Evolutionary conservation across 2,113 vertebrate species (phyloP), one percentile per base, ranked within the genome.

Genomic region (Patagioenas fasciata): DNA sequence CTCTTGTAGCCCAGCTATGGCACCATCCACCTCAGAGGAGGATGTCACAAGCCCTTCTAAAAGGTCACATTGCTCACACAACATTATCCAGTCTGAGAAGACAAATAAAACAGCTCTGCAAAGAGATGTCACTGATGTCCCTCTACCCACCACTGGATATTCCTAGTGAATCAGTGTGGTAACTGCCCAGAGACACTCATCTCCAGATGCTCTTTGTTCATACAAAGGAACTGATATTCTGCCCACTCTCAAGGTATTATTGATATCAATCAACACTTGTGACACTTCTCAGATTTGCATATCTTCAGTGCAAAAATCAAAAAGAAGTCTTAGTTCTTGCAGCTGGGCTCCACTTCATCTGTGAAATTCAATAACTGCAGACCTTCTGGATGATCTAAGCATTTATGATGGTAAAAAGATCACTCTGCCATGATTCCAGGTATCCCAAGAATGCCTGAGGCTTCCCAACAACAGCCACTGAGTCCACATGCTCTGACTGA

Each of bases 401-500:
- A 78, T n/a, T 86, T 77, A 50, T 2, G 6, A 34, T 21, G 24
- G 36, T 32, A 23, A 80, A 80, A 53, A 65, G 21, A 61, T 20
- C 3, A 1, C 4, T 92, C 73, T 58, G n/a, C 51, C 11, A 6
- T 21, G 17, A 70, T 53, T 91, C 67, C 38, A 78, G 38, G 4
- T 51, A 51, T 79, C 67, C 18, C 57, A 66, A 10, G 67, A 74
- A 56, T 1, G 26, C 29, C 57, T 31, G 15, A 60, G 15, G 57
- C 75, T 24, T 40, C 48, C 60, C 42, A 74, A 8, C 64, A 83
- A 15, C 42, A 58, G 11, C 5, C 50, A 32, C 20, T 0, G 0
- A 67, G 44, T 3, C n/a, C 28, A 28, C 0, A 0, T 38, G 5
- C 32, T 74, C 58, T 21, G 26, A 62, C 24, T 42, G 19, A 26